These are phyloP conservation scores for Labeo calbasu DNA, from an alignment of 2,797 vertebrate genomes.

Conservation along the genomic window DNA sequence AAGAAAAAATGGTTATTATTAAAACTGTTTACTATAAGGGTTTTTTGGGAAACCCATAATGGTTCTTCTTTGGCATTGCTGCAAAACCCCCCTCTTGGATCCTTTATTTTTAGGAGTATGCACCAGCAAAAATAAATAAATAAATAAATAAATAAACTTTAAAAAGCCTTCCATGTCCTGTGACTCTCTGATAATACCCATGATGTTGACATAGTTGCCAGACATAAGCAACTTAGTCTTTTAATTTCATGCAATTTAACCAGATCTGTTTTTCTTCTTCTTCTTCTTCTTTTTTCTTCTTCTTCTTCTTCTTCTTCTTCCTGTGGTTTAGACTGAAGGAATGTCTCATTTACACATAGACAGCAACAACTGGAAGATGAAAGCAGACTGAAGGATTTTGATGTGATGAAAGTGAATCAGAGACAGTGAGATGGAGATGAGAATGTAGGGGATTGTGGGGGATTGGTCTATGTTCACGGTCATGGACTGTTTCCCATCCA, in stretches of 20 bases:
- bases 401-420: neutral
- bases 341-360: slow-evolving; percentile 34
- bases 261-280: neutral
- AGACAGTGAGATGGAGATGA: slow-evolving; percentile 11
- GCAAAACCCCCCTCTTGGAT: neutral
- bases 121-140: too few species aligned
- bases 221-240: slow-evolving; percentile 38
- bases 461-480: slow-evolving; percentile 44
- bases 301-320: neutral
- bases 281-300: neutral
- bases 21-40: neutral
- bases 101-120: neutral
- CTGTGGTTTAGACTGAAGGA: slow-evolving; percentile 31
- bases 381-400: slow-evolving; percentile 16
- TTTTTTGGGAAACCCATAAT: neutral
- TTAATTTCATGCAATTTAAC: slow-evolving; percentile 45
- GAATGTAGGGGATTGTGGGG: slow-evolving; percentile 19
- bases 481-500: slow-evolving; percentile 47
- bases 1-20: neutral
- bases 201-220: slow-evolving; percentile 33
- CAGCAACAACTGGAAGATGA: neutral
- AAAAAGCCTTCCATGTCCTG: neutral
- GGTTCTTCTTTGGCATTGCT: neutral
- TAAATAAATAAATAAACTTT: neutral
- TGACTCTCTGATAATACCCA: slow-evolving; percentile 11